These are phyloP conservation scores for Selene dorsalis DNA, from an alignment of 2,797 vertebrate genomes.

Conservation along the genomic window DNA sequence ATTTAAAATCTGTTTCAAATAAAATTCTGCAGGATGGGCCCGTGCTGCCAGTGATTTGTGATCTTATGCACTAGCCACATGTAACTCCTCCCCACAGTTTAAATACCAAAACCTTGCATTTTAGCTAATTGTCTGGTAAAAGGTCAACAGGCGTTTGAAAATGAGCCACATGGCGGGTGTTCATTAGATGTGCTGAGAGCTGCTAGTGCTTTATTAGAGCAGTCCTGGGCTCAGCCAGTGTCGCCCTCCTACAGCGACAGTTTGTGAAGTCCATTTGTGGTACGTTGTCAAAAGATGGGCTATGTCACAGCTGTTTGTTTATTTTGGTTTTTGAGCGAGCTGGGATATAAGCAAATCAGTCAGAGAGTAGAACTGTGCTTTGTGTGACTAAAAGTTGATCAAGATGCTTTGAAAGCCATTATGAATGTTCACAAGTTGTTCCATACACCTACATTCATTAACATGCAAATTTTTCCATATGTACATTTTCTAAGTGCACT, in stretches of 20 bases:
- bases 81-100: slow-evolving; percentile 62
- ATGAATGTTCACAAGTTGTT: slow-evolving; percentile 37
- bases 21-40: slow-evolving; percentile 25
- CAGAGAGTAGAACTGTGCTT: slow-evolving; percentile 37
- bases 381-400: slow-evolving; percentile 41
- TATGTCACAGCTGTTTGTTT: slow-evolving; percentile 56
- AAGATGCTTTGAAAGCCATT: slow-evolving; percentile 42
- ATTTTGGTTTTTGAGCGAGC: slow-evolving; percentile 44
- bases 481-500: slow-evolving; percentile 38
- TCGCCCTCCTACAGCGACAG: slow-evolving; percentile 58
- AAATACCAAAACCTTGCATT: slow-evolving; percentile 75
- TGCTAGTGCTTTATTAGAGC: slow-evolving; percentile 60
- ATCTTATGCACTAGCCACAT: slow-evolving; percentile 46
- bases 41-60: slow-evolving; percentile 19
- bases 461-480: slow-evolving; percentile 44
- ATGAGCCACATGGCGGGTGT: slow-evolving; percentile 71
- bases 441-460: slow-evolving; percentile 32
- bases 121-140: slow-evolving; percentile 77
- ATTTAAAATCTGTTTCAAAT: background rate
- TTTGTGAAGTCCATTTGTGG: slow-evolving; percentile 66
- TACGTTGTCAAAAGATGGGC: slow-evolving; percentile 56
- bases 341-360: slow-evolving; percentile 52
- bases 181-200: slow-evolving; percentile 72
- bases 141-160: slow-evolving; percentile 79
- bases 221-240: slow-evolving; percentile 42